phyloP scores from a whole-genome alignment of 2,113 vertebrate genomes.

The Gila orcuttii region DNA sequence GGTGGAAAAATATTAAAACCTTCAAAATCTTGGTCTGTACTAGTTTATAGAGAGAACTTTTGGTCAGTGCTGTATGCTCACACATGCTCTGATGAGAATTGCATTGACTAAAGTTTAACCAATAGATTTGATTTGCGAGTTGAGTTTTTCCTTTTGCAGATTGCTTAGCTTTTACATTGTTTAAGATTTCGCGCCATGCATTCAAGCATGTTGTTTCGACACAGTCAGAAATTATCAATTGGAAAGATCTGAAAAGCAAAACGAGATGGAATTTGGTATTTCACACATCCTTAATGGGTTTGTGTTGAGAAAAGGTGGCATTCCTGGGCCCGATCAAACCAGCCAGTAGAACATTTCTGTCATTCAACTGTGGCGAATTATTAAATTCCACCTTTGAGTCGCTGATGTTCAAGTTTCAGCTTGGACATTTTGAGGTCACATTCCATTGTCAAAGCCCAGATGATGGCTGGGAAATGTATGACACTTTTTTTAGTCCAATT shows the following conservation, averaged over 20 bases:
- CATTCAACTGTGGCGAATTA: slow-evolving; percentile 42
- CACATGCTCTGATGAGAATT: not conserved
- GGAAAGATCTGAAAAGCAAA: slow-evolving; percentile 13
- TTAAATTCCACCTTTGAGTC: slow-evolving; percentile 50
- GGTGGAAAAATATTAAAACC: not conserved
- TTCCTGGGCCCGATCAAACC: slow-evolving; percentile 46
- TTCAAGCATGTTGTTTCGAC: slow-evolving; percentile 18
- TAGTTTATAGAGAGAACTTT: not conserved
- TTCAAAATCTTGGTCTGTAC: not conserved
- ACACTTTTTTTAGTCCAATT: slow-evolving; percentile 7
- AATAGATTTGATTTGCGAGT: not conserved
- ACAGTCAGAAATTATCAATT: not conserved
- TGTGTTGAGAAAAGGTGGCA: slow-evolving; percentile 29
- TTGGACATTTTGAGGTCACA: slow-evolving; percentile 41
- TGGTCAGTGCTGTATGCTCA: not conserved
- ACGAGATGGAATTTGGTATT: slow-evolving; percentile 29
- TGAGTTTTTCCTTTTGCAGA: not conserved
- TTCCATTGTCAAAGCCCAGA: slow-evolving; percentile 25
- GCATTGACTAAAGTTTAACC: slow-evolving; percentile 11
- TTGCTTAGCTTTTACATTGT: not conserved
- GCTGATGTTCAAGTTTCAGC: slow-evolving; percentile 41
- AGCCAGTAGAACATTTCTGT: slow-evolving; percentile 22
- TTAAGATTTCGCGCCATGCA: not conserved
- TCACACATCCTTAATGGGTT: slow-evolving; percentile 16
- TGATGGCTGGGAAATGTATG: slow-evolving; percentile 5